Conservation (phyloP, 2,888 invertebrate genomes). For the Cantharis nigra region DNA sequence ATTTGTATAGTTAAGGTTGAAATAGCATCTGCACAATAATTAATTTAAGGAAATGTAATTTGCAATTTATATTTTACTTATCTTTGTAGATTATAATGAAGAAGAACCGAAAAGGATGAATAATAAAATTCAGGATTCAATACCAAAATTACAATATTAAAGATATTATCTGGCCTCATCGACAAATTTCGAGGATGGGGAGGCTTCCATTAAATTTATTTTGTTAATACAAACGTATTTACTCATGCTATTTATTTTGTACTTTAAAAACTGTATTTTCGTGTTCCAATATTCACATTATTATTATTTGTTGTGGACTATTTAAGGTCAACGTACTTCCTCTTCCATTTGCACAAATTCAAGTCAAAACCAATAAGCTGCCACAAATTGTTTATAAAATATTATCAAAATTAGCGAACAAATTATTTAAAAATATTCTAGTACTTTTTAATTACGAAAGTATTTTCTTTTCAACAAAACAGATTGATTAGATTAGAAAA, state of each 20-base stretch:
- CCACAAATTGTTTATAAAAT: background rate
- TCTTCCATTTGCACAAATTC: background rate
- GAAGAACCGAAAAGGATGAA: background rate
- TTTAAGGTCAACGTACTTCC: background rate
- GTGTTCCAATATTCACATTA: background rate
- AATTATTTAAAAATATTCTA: background rate
- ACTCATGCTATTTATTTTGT: background rate
- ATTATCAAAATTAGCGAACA: background rate
- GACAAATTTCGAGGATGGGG: background rate
- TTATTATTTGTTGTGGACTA: background rate
- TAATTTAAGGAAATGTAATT: conserved; percentile 5
- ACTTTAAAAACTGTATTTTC: background rate
- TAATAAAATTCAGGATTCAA: background rate
- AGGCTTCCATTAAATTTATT: background rate
- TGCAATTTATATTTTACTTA: conserved; percentile 7
- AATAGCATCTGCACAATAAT: conserved; percentile 10
- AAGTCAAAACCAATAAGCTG: background rate
- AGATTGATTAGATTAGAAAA: background rate
- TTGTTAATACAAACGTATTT: background rate
- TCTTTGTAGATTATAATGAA: background rate
- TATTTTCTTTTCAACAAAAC: background rate
- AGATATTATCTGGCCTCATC: background rate
- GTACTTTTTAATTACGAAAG: background rate
- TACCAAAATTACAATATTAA: background rate
- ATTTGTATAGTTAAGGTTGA: conserved; percentile 12